These are phyloP conservation scores for Oceanites oceanicus DNA, from an alignment of 2,113 vertebrate species.

Conservation along the genomic window DNA sequence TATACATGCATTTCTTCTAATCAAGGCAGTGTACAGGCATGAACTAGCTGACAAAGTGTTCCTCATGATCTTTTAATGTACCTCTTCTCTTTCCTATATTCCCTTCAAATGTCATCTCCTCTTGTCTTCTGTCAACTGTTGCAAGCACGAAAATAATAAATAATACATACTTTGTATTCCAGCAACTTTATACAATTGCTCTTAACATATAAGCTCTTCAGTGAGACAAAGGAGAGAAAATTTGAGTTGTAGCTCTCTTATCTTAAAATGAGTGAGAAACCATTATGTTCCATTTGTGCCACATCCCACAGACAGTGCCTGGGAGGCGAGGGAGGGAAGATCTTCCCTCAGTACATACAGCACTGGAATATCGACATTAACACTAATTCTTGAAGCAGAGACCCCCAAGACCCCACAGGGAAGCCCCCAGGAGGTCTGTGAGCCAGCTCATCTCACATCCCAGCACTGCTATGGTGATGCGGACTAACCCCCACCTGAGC, in stretches of 20 bases:
- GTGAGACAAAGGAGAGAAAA: background rate
- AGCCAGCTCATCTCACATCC: background rate
- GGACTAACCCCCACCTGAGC: background rate
- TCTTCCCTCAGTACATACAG: background rate
- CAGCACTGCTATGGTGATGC: rapidly evolving
- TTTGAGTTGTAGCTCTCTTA: constrained; percentile 12
- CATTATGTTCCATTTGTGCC: background rate
- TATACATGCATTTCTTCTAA: background rate
- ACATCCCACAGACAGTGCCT: background rate
- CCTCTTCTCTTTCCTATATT: background rate
- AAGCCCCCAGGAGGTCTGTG: background rate
- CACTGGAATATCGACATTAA: background rate
- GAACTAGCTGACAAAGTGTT: background rate
- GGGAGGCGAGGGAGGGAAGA: background rate
- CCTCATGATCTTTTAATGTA: background rate
- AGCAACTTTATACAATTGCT: background rate
- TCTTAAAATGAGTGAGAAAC: background rate
- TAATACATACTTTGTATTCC: background rate
- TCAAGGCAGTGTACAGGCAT: background rate
- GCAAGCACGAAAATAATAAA: constrained; percentile 40
- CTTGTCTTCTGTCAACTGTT: background rate
- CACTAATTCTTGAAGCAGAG: background rate
- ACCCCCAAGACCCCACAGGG: rapidly evolving
- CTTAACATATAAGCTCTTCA: constrained; percentile 10
- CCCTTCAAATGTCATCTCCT: background rate